Conservation (phyloP, 2,113 vertebrate species). For the Hemicordylus capensis region DNA sequence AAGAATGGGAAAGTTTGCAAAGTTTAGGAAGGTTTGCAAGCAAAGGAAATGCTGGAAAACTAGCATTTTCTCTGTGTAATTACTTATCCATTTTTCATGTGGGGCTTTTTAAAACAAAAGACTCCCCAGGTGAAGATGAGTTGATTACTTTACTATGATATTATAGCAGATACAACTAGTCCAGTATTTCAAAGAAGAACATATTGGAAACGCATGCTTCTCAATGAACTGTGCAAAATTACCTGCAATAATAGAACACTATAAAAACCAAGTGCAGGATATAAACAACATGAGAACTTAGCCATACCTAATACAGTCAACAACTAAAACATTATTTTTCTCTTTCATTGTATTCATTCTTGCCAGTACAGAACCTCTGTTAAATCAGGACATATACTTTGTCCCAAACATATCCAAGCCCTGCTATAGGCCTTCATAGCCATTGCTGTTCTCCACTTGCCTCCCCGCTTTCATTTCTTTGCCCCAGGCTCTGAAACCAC, state of each 20-base stretch:
- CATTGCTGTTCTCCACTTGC: not conserved
- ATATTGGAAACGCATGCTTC: not conserved
- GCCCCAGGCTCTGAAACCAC: conserved; percentile 57
- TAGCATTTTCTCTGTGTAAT: not conserved
- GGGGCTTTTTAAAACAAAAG: conserved; percentile 3
- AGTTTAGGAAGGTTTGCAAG: not conserved
- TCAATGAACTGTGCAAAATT: not conserved
- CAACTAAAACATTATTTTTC: not conserved
- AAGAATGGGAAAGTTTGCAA: not conserved
- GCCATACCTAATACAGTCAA: not conserved
- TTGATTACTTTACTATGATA: not conserved
- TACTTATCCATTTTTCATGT: not conserved
- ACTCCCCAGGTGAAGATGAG: not conserved
- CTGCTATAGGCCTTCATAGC: conserved; percentile 9
- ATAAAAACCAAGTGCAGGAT: conserved; percentile 7
- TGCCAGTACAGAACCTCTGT: not conserved
- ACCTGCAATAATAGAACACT: not conserved
- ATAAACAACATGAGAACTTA: not conserved
- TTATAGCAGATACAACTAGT: not conserved
- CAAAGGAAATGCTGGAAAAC: conserved; percentile 2
- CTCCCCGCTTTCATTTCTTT: not conserved
- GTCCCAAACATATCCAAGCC: not conserved
- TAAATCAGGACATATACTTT: not conserved
- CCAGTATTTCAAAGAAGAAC: not conserved
- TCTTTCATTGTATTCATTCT: not conserved